phyloP scores from a whole-genome alignment of 2,113 vertebrate genomes.

The Hylia prasina region DNA sequence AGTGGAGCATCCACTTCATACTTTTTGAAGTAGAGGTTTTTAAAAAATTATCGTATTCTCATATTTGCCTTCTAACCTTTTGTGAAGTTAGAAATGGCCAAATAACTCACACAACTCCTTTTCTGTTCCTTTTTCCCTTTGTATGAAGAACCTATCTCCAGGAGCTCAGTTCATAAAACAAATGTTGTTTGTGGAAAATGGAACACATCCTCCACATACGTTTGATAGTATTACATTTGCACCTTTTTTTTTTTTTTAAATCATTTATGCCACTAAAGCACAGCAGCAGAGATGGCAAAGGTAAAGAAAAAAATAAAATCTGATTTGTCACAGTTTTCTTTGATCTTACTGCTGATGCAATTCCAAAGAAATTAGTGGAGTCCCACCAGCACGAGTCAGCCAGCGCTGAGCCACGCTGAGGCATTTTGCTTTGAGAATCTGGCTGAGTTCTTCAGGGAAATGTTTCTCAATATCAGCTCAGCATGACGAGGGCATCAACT shows the following conservation, averaged over 20 bases:
- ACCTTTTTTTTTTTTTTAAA: background rate
- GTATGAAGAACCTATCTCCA: background rate
- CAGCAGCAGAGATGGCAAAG: background rate
- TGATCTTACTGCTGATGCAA: background rate
- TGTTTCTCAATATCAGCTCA: background rate
- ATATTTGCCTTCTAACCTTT: background rate
- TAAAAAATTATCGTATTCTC: background rate
- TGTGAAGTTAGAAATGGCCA: background rate
- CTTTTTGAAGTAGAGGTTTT: background rate
- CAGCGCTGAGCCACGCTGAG: rapidly evolving
- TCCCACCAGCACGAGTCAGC: background rate
- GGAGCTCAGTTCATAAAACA: background rate
- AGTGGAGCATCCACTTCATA: background rate
- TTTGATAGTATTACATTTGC: background rate
- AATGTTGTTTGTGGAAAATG: background rate
- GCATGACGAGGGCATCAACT: background rate
- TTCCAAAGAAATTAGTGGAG: background rate
- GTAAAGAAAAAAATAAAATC: background rate
- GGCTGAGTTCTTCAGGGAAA: background rate
- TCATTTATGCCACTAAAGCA: background rate
- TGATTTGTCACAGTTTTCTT: background rate
- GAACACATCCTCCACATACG: background rate
- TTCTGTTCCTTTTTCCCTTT: background rate
- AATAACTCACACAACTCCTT: background rate
- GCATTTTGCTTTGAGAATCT: background rate